Conservation (phyloP, 2,888 invertebrate genomes). For the Leucophora obtusa region DNA sequence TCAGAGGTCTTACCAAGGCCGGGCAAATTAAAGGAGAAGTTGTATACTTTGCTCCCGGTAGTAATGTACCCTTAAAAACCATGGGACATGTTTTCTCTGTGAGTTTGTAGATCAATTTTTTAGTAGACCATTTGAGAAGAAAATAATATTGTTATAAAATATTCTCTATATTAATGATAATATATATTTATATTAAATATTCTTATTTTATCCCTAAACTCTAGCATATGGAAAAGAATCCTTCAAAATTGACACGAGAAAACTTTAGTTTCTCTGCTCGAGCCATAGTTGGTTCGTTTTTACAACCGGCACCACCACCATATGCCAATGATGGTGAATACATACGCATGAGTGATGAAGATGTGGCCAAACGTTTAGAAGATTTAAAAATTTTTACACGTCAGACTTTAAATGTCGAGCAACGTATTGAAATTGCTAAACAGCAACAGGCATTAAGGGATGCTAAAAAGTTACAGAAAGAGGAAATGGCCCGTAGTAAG, state of each 20-base stretch:
- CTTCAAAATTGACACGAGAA: conserved; percentile 85
- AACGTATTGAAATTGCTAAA: conserved; percentile 86
- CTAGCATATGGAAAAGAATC: conserved; percentile 88
- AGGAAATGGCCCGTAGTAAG: conserved; percentile 81
- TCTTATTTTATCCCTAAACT: conserved; percentile 60
- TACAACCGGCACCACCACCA: conserved; percentile 86
- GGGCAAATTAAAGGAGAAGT: conserved; percentile 96
- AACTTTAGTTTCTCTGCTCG: conserved; percentile 96
- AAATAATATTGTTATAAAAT: neutral
- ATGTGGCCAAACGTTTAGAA: conserved; percentile 87
- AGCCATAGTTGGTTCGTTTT: conserved; percentile 92
- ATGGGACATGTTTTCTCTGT: conserved; percentile 84
- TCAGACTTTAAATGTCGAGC: conserved; percentile 85
- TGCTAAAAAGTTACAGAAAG: conserved; percentile 86
- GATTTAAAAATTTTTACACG: conserved; percentile 84
- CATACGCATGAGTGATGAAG: conserved; percentile 87
- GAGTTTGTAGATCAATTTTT: conserved; percentile 75
- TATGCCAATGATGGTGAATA: conserved; percentile 84
- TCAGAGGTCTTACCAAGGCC: conserved; percentile 90
- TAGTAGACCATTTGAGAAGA: conserved; percentile 33
- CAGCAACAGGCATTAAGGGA: conserved; percentile 87
- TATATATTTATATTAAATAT: neutral
- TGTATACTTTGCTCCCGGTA: conserved; percentile 87
- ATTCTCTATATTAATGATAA: neutral
- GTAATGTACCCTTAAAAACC: conserved; percentile 82